A percentile compares a stretch with the other conserved stretches of the same genome.
Evolutionary conservation across 2,113 vertebrate species (phyloP).

Genomic region (Colaptes auratus): DNA sequence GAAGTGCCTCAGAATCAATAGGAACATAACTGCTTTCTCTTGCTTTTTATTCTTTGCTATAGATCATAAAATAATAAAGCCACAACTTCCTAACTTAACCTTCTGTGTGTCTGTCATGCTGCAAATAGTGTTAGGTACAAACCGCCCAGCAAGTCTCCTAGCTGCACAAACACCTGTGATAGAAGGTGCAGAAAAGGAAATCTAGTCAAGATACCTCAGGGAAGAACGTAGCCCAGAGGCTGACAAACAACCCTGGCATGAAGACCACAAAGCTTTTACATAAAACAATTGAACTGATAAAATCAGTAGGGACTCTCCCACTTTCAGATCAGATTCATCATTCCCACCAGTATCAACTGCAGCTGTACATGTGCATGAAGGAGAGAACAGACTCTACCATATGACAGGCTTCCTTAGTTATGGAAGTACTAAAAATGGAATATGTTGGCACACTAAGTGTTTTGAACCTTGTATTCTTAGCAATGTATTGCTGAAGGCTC

Average conservation of each 20-base stretch:
- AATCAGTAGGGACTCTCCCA: background rate
- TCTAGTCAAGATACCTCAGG: background rate
- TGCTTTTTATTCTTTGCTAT: background rate
- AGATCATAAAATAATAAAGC: background rate
- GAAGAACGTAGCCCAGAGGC: background rate
- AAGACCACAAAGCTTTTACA: background rate
- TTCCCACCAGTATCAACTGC: background rate
- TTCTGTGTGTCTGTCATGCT: background rate
- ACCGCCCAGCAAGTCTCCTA: background rate
- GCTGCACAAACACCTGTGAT: background rate
- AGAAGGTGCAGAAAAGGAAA: background rate
- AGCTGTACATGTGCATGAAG: background rate
- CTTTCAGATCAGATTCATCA: background rate
- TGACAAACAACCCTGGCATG: background rate
- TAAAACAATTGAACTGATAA: background rate
- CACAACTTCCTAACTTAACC: background rate
- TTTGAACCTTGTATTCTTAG: background rate
- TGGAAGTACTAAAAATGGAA: background rate
- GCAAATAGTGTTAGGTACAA: background rate
- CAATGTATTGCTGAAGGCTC: background rate
- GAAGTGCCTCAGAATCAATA: background rate
- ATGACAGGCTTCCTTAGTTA: background rate
- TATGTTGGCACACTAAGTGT: background rate
- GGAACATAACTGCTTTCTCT: background rate
- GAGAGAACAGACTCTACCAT: background rate